phyloP scores from a whole-genome alignment of 2,888 invertebrate species.

The Gastracanthus pulcherrimus region DNA sequence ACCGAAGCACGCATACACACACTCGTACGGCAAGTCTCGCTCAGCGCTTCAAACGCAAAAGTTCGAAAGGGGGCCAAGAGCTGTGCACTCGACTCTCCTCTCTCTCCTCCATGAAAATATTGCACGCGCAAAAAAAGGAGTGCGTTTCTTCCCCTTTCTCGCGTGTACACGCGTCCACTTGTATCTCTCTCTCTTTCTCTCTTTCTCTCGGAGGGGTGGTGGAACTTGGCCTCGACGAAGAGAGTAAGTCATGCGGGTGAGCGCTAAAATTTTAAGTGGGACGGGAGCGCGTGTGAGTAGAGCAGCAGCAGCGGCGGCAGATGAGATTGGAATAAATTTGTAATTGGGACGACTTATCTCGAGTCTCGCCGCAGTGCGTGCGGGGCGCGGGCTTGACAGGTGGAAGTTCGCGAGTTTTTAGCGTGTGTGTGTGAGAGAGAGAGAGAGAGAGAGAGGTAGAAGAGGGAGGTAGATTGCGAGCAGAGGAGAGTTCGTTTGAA shows the following conservation, averaged over 20 bases:
- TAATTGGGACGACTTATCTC: constrained; percentile 8
- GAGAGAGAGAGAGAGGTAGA: too few relatives aligned
- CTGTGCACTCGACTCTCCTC: constrained; percentile 6
- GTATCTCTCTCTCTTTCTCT: too few relatives aligned
- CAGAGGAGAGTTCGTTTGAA: too few relatives aligned
- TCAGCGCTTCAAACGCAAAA: too few relatives aligned
- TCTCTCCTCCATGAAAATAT: constrained; percentile 7
- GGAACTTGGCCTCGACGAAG: background rate
- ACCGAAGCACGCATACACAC: too few relatives aligned
- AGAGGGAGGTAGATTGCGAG: too few relatives aligned
- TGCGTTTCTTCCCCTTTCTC: too few relatives aligned
- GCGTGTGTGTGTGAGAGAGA: background rate
- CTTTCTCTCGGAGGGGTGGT: too few relatives aligned
- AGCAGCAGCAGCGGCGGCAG: too few relatives aligned
- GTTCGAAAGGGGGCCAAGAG: constrained; percentile 28
- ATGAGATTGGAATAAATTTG: constrained; percentile 46
- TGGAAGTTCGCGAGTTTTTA: background rate
- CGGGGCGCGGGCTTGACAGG: too few relatives aligned
- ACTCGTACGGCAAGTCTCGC: too few relatives aligned
- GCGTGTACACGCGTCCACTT: background rate
- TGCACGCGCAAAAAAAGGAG: background rate
- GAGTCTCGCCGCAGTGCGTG: background rate
- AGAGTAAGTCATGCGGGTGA: constrained; percentile 17
- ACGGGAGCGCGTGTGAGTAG: background rate
- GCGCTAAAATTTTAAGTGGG: constrained; percentile 31